Evolutionary conservation across 2,113 vertebrate species (phyloP).

Genomic region (Cardinalis cardinalis): DNA sequence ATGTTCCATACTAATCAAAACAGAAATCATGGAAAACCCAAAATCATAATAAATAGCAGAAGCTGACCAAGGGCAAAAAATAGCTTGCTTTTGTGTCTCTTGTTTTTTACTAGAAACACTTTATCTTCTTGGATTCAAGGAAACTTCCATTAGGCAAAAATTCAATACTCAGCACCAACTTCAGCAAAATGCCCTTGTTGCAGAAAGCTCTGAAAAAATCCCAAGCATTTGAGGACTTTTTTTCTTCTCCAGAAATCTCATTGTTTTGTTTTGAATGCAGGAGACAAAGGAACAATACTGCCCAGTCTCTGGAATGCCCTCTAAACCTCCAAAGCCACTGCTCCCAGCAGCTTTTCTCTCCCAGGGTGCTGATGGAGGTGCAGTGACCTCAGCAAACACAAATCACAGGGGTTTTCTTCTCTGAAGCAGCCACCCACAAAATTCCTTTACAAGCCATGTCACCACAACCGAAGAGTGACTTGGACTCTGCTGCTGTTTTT

Average conservation of each 20-base stretch:
- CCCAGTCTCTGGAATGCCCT: not conserved
- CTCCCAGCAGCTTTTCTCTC: not conserved
- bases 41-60: not conserved
- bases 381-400: not conserved
- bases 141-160: constrained; percentile 38
- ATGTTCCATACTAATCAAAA: constrained; percentile 30
- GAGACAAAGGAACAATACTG: not conserved
- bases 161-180: not conserved
- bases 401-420: not conserved
- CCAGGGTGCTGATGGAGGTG: not conserved
- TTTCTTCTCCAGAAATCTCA: not conserved
- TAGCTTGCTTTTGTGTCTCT: not conserved
- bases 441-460: not conserved
- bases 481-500: not conserved
- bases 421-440: not conserved
- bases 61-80: not conserved
- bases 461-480: not conserved
- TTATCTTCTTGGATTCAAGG: constrained; percentile 19
- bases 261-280: not conserved
- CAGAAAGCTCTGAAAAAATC: not conserved
- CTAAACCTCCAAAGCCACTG: not conserved
- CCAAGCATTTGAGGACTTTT: not conserved
- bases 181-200: not conserved
- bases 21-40: constrained; percentile 16
- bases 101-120: not conserved